Percentiles rank a stretch among this genome's conserved stretches.
These are phyloP conservation scores for Artibeus lituratus DNA, from an alignment of 2,797 vertebrate genomes.

Conservation along the genomic window DNA sequence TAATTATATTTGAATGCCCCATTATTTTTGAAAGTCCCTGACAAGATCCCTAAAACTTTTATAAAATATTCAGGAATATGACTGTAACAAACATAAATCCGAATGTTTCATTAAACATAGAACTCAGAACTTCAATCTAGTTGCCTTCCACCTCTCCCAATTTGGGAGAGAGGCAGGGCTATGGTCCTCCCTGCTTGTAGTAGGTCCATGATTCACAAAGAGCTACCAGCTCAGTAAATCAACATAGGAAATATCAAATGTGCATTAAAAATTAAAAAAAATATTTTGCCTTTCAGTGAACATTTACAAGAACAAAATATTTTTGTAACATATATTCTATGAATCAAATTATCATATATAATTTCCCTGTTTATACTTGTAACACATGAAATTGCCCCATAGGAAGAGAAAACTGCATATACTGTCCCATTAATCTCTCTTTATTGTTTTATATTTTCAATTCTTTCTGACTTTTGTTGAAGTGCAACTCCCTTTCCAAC, in stretches of 20 bases:
- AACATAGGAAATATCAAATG: not conserved
- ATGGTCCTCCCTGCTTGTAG: not conserved
- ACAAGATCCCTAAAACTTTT: not conserved
- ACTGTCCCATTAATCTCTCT: constrained; percentile 48
- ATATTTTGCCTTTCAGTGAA: not conserved
- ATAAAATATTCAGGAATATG: not conserved
- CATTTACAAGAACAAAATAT: not conserved
- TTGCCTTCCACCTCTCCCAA: not conserved
- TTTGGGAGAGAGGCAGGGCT: not conserved
- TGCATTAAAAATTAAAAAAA: not conserved
- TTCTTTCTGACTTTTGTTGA: constrained; percentile 68
- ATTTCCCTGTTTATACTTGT: constrained; percentile 35
- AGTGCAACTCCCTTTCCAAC: constrained; percentile 53
- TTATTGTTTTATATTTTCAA: constrained; percentile 58
- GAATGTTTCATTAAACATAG: not conserved
- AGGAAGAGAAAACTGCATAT: not conserved
- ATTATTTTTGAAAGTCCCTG: not conserved
- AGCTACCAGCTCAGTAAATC: not conserved
- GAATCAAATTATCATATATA: not conserved
- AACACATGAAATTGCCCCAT: constrained; percentile 39
- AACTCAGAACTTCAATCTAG: not conserved
- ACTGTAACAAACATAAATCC: not conserved
- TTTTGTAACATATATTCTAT: not conserved
- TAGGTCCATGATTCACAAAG: not conserved
- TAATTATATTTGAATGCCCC: not conserved